phyloP scores from a whole-genome alignment of 2,888 invertebrate species.

The Acleris holmiana region DNA sequence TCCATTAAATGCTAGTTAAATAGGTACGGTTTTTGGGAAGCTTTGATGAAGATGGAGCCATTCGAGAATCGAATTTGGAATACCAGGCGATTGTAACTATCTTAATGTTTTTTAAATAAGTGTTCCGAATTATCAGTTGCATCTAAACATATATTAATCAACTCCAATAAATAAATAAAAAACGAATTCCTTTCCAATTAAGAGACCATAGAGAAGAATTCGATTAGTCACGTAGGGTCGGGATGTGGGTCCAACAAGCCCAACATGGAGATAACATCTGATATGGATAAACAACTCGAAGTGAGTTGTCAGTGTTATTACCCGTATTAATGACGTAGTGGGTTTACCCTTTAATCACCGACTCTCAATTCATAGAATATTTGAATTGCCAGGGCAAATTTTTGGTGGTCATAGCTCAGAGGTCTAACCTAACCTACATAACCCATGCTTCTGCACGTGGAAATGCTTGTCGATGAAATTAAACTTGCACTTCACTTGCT shows the following conservation, averaged over 20 bases:
- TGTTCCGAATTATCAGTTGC: background rate
- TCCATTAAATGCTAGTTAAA: no score
- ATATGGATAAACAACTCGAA: slow-evolving; percentile 40
- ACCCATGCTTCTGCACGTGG: no score
- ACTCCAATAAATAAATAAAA: slow-evolving; percentile 40
- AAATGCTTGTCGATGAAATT: no score
- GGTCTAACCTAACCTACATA: no score
- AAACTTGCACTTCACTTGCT: no score
- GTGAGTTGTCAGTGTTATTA: slow-evolving; percentile 38
- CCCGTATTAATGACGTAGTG: no score
- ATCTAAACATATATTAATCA: slow-evolving; percentile 33
- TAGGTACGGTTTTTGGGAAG: no score
- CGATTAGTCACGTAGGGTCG: slow-evolving; percentile 53
- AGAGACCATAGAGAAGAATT: slow-evolving; percentile 58
- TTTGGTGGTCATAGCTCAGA: no score
- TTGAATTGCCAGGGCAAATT: no score
- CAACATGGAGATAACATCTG: slow-evolving; percentile 39
- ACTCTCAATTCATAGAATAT: no score
- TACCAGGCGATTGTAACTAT: background rate
- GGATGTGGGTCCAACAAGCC: slow-evolving; percentile 40
- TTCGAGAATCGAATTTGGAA: background rate
- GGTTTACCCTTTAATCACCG: no score
- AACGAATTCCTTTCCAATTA: slow-evolving; percentile 50
- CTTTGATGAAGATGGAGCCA: no score
- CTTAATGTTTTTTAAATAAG: background rate